Conservation (phyloP, 2,888 invertebrate genomes). For the Ferrisia virgata region DNA sequence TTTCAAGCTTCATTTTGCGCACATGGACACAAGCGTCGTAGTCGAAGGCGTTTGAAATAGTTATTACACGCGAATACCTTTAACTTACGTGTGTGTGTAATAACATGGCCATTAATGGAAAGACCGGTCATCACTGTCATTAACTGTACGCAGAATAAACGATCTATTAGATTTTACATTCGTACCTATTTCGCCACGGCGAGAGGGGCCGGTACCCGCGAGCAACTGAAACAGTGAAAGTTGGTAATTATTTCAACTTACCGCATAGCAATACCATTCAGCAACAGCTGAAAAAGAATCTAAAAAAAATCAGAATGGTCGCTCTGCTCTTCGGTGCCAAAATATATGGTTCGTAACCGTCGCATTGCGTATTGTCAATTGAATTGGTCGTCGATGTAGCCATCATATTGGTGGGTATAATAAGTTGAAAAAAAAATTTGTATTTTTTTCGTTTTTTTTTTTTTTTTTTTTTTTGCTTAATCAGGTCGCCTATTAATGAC, state of each 20-base stretch:
- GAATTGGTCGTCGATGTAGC: background rate
- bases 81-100: conserved; percentile 4
- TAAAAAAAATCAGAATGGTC: background rate
- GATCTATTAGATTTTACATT: conserved; percentile 11
- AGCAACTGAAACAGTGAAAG: background rate
- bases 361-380: no score
- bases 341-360: background rate
- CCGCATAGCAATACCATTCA: background rate
- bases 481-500: background rate
- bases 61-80: background rate
- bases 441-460: no score
- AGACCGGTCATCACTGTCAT: conserved; percentile 9
- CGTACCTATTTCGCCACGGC: no score
- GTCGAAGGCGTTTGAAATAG: background rate
- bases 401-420: no score
- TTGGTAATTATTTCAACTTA: background rate
- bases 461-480: no score
- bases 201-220: background rate
- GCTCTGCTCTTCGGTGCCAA: background rate
- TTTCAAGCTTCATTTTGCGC: background rate
- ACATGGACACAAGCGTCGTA: background rate
- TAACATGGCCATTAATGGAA: background rate
- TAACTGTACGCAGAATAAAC: background rate
- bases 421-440: background rate
- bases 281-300: background rate